phyloP scores from a whole-genome alignment of 2,888 invertebrate genomes.

The Lepidochrysops patricia region DNA sequence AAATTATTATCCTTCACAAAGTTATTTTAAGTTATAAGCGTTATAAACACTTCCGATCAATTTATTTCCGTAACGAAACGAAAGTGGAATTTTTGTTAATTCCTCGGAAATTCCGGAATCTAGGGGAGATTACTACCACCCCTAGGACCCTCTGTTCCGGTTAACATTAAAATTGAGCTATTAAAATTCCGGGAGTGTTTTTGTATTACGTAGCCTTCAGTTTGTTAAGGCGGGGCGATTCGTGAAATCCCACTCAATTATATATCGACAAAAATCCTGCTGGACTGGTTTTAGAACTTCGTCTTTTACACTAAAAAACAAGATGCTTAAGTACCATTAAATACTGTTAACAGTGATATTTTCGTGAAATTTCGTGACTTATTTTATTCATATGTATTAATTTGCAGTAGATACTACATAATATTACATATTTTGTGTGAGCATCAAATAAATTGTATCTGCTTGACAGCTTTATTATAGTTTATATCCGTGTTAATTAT shows the following conservation, averaged over 20 bases:
- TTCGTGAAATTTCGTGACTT: too few species aligned
- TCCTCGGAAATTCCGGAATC: background rate
- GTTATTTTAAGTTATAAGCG: too few species aligned
- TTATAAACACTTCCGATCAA: too few species aligned
- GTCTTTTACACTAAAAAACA: too few species aligned
- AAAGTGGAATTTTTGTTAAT: background rate
- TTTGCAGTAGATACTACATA: background rate
- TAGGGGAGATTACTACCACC: background rate
- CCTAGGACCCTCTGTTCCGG: background rate
- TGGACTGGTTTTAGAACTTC: too few species aligned
- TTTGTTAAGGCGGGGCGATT: background rate
- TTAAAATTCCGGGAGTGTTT: conserved; percentile 4
- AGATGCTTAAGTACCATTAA: too few species aligned
- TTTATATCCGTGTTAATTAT: conserved; percentile 7
- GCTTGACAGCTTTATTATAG: conserved; percentile 7
- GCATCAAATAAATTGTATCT: background rate
- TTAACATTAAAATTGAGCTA: conserved; percentile 3
- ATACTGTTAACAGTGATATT: too few species aligned
- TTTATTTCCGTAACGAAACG: background rate
- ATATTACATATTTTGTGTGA: background rate
- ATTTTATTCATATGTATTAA: background rate
- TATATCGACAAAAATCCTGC: too few species aligned
- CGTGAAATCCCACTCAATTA: background rate
- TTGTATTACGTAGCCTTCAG: background rate
- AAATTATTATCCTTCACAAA: too few species aligned